These are phyloP conservation scores for Aegypius monachus DNA, from an alignment of 2,113 vertebrate genomes.

Conservation along the genomic window DNA sequence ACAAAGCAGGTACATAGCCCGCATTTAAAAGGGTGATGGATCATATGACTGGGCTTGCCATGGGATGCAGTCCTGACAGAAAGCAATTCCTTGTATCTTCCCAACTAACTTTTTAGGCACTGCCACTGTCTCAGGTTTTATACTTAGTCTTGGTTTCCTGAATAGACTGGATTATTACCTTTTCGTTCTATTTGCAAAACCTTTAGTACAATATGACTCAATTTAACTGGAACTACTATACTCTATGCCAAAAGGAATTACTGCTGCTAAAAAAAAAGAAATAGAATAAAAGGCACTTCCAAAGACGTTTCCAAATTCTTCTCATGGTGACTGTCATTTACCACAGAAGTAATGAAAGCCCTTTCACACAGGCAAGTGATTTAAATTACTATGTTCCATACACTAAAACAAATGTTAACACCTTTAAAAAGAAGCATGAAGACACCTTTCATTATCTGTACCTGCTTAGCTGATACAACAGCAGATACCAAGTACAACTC, in stretches of 20 bases:
- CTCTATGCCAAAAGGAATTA: not conserved
- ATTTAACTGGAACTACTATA: not conserved
- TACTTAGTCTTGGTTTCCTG: not conserved
- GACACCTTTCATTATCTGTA: not conserved
- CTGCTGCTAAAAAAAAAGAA: not conserved
- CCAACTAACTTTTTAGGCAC: not conserved
- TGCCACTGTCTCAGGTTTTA: not conserved
- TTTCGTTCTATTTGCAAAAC: not conserved
- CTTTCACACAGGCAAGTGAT: not conserved
- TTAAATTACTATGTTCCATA: not conserved
- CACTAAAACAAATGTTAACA: not conserved
- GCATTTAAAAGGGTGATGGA: not conserved
- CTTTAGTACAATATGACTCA: not conserved
- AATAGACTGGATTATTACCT: not conserved
- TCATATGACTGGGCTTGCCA: not conserved
- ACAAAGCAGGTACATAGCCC: not conserved
- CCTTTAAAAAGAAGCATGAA: not conserved
- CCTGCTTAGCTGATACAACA: not conserved
- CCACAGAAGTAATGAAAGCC: not conserved
- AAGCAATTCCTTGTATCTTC: not conserved
- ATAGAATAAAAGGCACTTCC: not conserved
- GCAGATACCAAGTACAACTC: not conserved
- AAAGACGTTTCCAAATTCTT: not conserved
- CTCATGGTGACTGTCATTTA: not conserved
- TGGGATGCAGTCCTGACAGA: fast-evolving